Conservation (phyloP, 2,888 invertebrate species). For the Eledona agricola region DNA sequence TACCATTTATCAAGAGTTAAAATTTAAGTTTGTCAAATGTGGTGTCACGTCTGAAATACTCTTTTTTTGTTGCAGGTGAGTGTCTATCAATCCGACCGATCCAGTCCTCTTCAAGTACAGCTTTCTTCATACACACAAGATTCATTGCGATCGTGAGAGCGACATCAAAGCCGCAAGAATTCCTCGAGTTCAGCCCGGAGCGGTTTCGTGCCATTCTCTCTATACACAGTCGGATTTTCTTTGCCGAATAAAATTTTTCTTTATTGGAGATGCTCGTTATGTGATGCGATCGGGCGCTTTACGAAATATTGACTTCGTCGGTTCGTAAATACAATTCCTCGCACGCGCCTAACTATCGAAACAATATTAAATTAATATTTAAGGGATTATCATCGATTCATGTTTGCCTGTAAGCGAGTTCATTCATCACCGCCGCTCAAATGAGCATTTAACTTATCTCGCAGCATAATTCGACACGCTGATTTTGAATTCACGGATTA, state of each 20-base stretch:
- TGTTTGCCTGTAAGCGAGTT: constrained; percentile 18
- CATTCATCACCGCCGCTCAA: constrained; percentile 23
- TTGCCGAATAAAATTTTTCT: constrained; percentile 14
- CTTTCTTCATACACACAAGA: constrained; percentile 17
- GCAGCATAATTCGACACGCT: constrained; percentile 18
- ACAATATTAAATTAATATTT: constrained; percentile 22
- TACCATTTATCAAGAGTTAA: no score
- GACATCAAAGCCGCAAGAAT: constrained; percentile 6
- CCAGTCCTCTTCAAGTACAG: constrained; percentile 8
- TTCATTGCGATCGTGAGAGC: constrained; percentile 11
- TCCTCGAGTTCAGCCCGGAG: constrained; percentile 4
- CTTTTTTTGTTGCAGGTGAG: constrained; percentile 23
- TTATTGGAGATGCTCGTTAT: constrained; percentile 12
- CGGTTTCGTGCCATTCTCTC: constrained; percentile 19
- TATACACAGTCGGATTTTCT: constrained; percentile 12
- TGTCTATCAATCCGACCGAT: no score
- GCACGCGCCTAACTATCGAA: no score
- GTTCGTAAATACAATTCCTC: no score
- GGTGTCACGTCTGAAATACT: constrained; percentile 4
- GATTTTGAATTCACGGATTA: constrained; percentile 13
- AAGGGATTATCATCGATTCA: constrained; percentile 20
- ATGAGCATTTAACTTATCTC: constrained; percentile 21
- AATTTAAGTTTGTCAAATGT: no score
- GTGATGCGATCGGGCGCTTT: constrained; percentile 1
- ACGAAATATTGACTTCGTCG: no score